Evolutionary conservation across 2,888 invertebrate species (phyloP).

Genomic region (Gisinianus flammeolus): DNA sequence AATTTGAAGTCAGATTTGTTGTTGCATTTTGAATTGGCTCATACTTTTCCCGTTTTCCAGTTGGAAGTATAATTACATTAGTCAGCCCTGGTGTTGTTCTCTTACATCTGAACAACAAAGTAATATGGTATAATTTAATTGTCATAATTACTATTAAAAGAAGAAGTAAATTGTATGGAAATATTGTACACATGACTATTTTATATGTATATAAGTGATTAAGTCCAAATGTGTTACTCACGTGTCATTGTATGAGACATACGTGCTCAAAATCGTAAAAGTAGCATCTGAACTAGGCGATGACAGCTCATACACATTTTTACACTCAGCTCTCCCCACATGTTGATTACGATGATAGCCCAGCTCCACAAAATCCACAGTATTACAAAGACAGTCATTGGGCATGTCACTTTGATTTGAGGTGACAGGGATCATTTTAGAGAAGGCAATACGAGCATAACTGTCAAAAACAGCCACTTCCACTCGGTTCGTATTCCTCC

Average conservation of each 20-base stretch:
- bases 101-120: background rate
- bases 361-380: constrained; percentile 41
- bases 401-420: constrained; percentile 39
- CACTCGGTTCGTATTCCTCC: background rate
- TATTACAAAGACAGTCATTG: constrained; percentile 46
- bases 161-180: too few species aligned
- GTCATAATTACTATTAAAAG: too few species aligned
- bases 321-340: constrained; percentile 41
- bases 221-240: constrained; percentile 40
- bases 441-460: constrained; percentile 13
- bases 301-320: constrained; percentile 42
- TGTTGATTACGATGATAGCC: background rate
- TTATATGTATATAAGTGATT: too few species aligned
- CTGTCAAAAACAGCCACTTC: constrained; percentile 6
- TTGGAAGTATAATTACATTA: background rate
- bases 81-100: background rate
- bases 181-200: too few species aligned
- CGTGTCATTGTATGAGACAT: constrained; percentile 49
- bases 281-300: constrained; percentile 15
- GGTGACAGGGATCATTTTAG: constrained; percentile 17
- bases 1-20: background rate
- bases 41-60: background rate
- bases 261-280: constrained; percentile 46
- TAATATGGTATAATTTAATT: too few species aligned
- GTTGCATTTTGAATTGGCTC: too few species aligned